Evolutionary conservation across 2,888 invertebrate species (phyloP).

Genomic region (Xanthorhoe spadicearia): DNA sequence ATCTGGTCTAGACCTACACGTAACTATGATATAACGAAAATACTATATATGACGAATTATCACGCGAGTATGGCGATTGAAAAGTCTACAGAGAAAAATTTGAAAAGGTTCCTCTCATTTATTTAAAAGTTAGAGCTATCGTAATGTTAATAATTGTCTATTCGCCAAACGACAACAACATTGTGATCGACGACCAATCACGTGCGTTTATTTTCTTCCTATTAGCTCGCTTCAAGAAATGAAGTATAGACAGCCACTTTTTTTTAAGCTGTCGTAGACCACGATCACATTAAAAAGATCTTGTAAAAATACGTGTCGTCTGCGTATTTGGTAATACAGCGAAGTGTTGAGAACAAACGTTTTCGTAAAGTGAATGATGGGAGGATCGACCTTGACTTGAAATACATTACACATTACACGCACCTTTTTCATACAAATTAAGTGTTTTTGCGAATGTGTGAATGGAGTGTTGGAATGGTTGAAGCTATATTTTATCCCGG

Average conservation of each 20-base stretch:
- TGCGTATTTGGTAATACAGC: constrained; percentile 23
- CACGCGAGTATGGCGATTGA: background rate
- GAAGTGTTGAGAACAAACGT: constrained; percentile 19
- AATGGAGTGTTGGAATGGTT: no score
- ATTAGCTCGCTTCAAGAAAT: no score
- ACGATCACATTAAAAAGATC: background rate
- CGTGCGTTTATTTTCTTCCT: no score
- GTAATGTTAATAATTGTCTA: no score
- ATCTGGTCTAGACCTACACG: constrained; percentile 56
- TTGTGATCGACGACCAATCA: no score
- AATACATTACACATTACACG: background rate
- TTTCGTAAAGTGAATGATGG: constrained; percentile 16
- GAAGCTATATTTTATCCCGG: no score
- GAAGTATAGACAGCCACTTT: no score
- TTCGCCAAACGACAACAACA: no score
- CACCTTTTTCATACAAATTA: constrained; percentile 10
- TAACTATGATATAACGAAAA: constrained; percentile 52
- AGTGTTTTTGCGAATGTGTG: constrained; percentile 11
- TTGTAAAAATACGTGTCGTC: constrained; percentile 38
- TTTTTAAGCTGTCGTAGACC: background rate
- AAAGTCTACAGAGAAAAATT: no score
- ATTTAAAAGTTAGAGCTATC: no score
- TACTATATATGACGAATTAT: constrained; percentile 29
- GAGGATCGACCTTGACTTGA: constrained; percentile 18
- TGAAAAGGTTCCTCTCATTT: no score